Conservation (phyloP, 2,113 vertebrate species). For the Clarias magur region DNA sequence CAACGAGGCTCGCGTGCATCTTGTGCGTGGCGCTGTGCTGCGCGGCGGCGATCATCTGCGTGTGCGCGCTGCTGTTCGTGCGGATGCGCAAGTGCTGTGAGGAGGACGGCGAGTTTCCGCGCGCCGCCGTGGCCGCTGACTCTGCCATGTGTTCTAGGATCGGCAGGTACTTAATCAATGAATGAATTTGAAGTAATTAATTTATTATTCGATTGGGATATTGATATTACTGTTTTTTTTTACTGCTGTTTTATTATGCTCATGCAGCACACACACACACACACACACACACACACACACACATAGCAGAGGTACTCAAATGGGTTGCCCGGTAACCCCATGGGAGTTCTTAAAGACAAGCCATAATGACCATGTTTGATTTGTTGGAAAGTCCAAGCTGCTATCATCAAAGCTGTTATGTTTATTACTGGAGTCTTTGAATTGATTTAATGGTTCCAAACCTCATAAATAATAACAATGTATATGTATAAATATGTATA, state of each 20-base stretch:
- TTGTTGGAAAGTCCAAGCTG: neutral
- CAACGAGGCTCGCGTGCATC: neutral
- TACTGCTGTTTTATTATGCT: neutral
- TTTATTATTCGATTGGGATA: neutral
- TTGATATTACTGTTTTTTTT: neutral
- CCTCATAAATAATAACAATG: neutral
- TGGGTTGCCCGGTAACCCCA: neutral
- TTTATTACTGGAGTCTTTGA: neutral
- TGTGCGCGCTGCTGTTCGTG: slow-evolving; percentile 23
- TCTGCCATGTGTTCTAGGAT: slow-evolving; percentile 66
- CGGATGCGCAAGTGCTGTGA: neutral
- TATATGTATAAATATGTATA: neutral
- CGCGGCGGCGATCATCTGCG: neutral
- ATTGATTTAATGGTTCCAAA: neutral
- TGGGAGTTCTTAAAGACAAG: neutral
- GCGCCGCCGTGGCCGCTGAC: slow-evolving; percentile 72
- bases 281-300: too few species aligned
- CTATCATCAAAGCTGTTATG: neutral
- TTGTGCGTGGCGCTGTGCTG: slow-evolving; percentile 27
- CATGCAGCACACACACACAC: too few species aligned
- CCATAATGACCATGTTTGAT: neutral
- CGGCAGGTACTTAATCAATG: slow-evolving; percentile 62
- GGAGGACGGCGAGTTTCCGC: slow-evolving; percentile 40
- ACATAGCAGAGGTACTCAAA: neutral
- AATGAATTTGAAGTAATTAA: too few species aligned